Evolutionary conservation across 2,113 vertebrate genomes (phyloP), one percentile per base, ranked within the genome.

Genomic region (Zosterops pallidus): DNA sequence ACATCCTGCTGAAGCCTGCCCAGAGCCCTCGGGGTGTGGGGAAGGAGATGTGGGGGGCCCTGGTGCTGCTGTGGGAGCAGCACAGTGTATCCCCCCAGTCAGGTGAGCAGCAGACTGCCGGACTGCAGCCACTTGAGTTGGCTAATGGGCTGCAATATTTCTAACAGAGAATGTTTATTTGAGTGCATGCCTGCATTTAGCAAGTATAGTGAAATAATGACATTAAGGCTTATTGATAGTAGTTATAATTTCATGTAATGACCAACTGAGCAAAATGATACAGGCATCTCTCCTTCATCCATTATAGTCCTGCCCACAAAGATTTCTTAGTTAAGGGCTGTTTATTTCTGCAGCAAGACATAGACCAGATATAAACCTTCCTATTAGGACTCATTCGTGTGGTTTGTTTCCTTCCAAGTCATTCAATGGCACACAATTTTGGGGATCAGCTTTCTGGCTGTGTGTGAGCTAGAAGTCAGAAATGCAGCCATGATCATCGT

Each of bases 301-400:
- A 93, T 93, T 95, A 94, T 60, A 57, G 41, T 94, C 37, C 68
- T 82, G 90, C 80, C 90, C 84, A 80, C 60, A 80, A 93, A 95
- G 86, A 90, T 87, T 96, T 96, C 86, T 90, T 77, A 67, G 90
- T 95, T 96, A 88, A 94, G 71, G 55, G 63, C 57, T 96, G 91
- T 96, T 96, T 96, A 95, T 92, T 93, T 95, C 84, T 96, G 86
- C 78, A 94, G 87, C 42, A 42, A 95, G 96, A 97, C 93, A 95
- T 65, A 97, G 92, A 90, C 90, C 96, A 97, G 96, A 97, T 94
- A 94, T 87, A 95, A 96, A 86, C 92, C 59, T 68, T 85, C 60
- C 18, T 95, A 94, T 94, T 97, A 96, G 86, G 39, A 65, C 56
- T 87, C 76, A 37, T 71, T 79, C 13, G 4, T 44, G 77, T 55